phyloP scores from a whole-genome alignment of 2,113 vertebrate genomes.

The Engraulis encrasicolus region DNA sequence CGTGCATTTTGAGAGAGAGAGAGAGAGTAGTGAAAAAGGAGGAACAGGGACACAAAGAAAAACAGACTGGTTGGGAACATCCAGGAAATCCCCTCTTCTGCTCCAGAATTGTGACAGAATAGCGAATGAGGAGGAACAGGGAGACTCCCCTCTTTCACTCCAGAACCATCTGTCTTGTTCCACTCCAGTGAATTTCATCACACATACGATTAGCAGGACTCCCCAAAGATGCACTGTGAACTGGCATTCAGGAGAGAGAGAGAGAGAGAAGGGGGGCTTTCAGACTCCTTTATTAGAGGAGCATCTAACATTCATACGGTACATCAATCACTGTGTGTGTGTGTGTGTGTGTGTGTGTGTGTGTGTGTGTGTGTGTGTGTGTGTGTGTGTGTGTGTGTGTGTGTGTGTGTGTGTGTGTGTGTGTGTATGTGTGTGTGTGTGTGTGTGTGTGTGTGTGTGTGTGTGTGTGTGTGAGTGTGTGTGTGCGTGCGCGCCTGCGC shows the following conservation, averaged over 20 bases:
- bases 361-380: neutral
- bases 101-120: too few species aligned
- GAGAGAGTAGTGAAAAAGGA: too few species aligned
- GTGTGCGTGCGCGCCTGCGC: neutral
- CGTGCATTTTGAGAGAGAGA: too few species aligned
- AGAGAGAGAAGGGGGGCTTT: neutral
- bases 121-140: neutral
- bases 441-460: neutral
- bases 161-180: slow-evolving; percentile 52
- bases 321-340: neutral
- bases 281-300: neutral
- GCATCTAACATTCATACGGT: too few species aligned
- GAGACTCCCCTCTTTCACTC: slow-evolving; percentile 32
- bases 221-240: slow-evolving; percentile 23
- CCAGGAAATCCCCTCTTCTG: too few species aligned
- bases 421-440: neutral
- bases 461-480: neutral
- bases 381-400: neutral
- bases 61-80: too few species aligned
- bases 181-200: slow-evolving; percentile 47
- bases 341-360: neutral
- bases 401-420: neutral
- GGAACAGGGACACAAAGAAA: too few species aligned
- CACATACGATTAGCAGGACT: slow-evolving; percentile 46
- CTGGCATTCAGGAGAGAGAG: neutral